Base-by-base conservation (phyloP, 1,140 invertebrate genomes). In the Monochamus saltuarius region DNA sequence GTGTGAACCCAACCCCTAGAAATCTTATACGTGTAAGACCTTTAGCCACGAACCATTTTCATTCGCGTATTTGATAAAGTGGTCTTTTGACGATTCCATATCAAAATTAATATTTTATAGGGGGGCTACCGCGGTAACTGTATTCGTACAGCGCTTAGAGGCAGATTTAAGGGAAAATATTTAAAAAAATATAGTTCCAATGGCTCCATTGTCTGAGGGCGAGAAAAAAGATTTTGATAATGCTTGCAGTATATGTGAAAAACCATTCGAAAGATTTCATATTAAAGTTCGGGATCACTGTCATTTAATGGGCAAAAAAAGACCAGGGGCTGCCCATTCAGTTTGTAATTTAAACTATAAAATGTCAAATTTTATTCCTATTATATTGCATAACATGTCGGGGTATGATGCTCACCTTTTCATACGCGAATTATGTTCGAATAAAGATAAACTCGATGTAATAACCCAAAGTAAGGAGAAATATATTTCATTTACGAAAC, bases 241-340 rank as follows among this genome's bases (percentile, higher is more conserved):
- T 29, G 2, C 22, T 29, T 29, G 22, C 6, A 14, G 22, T 7
- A 54, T 39, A n/a, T 71, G 71, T 52, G 39, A 62, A 17, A 66
- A 68, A 55, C 4, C 38, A 19, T 71, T 70, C 29, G 37, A n/a
- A 4, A 7, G 13, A 50, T 34, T 39, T 45, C 37, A 69, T 19
- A 35, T 35, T 22, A 71, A 67, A 67, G 59, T 67, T 11, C 49
- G 35, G 37, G 70, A 73, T 66, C 70, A 73, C 56, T 65, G 65
- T 57, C 68, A 71, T 62, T 61, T 70, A 46, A 71, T 67, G 9
- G 71, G 65, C 22, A 51, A 50, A 42, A 73, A 59, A 69, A 40
- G 39, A 40, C 14, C 2, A 4, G 39, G 39, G 4, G 39, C 39
- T 3, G 39, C 39, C 4, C 39, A 40, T 40, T 40, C 39, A 7